Base-by-base conservation (phyloP, 2,113 vertebrate genomes). In the Triplophysa siluroides region DNA sequence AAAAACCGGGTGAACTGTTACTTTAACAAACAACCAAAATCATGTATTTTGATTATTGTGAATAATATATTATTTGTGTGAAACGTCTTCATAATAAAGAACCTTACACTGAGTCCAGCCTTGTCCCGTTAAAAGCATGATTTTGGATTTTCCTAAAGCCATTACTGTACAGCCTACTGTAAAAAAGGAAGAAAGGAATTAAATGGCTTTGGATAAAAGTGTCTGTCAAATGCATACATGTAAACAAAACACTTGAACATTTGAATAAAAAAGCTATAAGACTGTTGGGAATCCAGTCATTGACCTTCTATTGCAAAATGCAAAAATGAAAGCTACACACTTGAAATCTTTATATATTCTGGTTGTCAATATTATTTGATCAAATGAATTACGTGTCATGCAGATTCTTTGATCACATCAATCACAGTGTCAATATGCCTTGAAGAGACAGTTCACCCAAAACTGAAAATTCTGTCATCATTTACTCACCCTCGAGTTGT, bases 101-200 rank as follows among this genome's bases (percentile, higher is more conserved):
- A 47, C 14, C 78, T 86, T 94, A 99, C 98, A 99, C 94, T 84
- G 95, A 93, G 85, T 97, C 95, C 78, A 99, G 90, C 85, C 93
- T 97, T 76, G 98, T 98, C 60, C 95, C 96, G 66, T 99, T 99
- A 82, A 99, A 99, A 81, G 97, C 95, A 33, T 95, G 91, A 72
- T 87, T 91, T 62, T 95, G 92, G 60, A 99, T 80, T 81, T 93
- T 93, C 75, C 91, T 95, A 88, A 99, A 96, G 70, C 97, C 97
- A 11, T 98, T 98, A 88, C 95, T 96, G 89, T 97, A 98, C 60
- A 98, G 89, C 90, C 95, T 97, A 78, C 98, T 99, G 89, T 21
- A 7, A 90, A 86, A 78, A 3, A 73, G 23, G 52, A 58, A 61
- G 10, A 52, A 65, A 65, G 19, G 64, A 52, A 64, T 29, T 19